Evolutionary conservation across 2,797 vertebrate genomes (phyloP).

Genomic region (Orientallactaga sibirica): DNA sequence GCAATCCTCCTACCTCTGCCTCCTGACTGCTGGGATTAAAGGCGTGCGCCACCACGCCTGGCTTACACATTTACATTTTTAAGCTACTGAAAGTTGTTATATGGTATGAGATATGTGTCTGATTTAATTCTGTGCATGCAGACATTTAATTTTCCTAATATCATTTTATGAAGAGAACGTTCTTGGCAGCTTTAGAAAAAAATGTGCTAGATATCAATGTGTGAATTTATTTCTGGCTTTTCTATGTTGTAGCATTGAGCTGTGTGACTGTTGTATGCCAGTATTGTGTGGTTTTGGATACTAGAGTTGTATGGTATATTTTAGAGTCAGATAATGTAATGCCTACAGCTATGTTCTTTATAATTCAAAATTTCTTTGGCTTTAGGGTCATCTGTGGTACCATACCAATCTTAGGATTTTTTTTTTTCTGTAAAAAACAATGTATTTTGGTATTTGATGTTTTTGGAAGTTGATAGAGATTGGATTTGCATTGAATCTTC

Average conservation of each 20-base stretch:
- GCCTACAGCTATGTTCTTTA: not conserved
- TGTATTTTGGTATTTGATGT: no score
- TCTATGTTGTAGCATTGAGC: not conserved
- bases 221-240: conserved; percentile 15
- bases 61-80: not conserved
- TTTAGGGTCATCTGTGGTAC: not conserved
- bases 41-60: no score
- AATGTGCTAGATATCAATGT: conserved; percentile 23
- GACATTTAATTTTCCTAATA: not conserved
- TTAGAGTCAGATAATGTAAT: not conserved
- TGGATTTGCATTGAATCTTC: not conserved
- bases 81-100: not conserved
- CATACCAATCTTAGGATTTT: not conserved
- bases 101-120: not conserved
- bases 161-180: not conserved
- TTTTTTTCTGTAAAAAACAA: not conserved
- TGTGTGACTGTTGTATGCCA: not conserved
- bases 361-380: not conserved
- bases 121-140: not conserved
- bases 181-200: not conserved
- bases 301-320: not conserved
- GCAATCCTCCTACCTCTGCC: no score
- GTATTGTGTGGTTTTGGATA: not conserved
- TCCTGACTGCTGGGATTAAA: no score
- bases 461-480: not conserved